Evolutionary conservation across 2,888 invertebrate species (phyloP), one percentile per base, ranked within the genome.

Genomic region (Platycnemis pennipes): DNA sequence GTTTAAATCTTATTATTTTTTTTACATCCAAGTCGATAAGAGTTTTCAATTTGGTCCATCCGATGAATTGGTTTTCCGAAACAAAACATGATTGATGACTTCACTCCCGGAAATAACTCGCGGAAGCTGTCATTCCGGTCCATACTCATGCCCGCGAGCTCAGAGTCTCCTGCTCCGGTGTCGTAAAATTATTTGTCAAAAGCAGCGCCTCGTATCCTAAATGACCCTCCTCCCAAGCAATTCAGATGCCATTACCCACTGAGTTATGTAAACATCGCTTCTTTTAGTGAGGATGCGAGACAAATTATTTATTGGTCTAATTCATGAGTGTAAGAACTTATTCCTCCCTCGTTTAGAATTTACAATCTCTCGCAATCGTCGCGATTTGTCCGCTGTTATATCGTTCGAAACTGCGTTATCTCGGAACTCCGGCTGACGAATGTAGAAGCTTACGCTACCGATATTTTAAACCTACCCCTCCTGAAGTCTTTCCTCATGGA

Each of bases 161-260:
- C 53, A 53, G 19, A 19, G 63, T 19, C 63, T 63, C 63, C 22
- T 7, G 63, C 63, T n/a, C n/a, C 63, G 8, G 8, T 63, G 63
- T 63, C 63, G 63, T 63, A n/a, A 63, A 63, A n/a, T 63, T 22
- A 63, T 63, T 63, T 63, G 63, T 63, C 63, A 63, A 63, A 63
- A 63, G 26, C 63, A 63, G 63, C 63, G 22, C 63, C n/a, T 63
- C n/a, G 63, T 63, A 63, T 63, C n/a, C 63, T 22, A 1, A 4
- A n/a, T 63, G n/a, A 63, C 63, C 8, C n/a, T n/a, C 26, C 63
- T 63, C 63, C 63, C 7, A n/a, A 26, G 8, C n/a, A 26, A 22
- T 63, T 26, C n/a, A 26, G 63, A 4, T 4, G 63, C 63, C 63
- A 22, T 63, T 26, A 63, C n/a, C n/a, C n/a, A n/a, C 63, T 63